Evolutionary conservation across 2,888 invertebrate genomes (phyloP).

Genomic region (Dascillus cervinus): DNA sequence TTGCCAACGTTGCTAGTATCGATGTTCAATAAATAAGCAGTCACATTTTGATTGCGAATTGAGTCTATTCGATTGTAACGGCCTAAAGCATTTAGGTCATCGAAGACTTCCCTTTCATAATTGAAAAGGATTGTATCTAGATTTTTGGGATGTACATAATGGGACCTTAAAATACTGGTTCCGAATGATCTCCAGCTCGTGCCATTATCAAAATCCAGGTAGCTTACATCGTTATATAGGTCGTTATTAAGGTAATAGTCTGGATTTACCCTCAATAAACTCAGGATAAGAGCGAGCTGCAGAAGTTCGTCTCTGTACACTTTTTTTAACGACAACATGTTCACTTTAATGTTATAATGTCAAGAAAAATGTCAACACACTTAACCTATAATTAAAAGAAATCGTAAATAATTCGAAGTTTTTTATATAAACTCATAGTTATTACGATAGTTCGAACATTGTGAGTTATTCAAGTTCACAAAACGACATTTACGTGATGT

Average conservation of each 20-base stretch:
- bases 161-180: slow-evolving; percentile 50
- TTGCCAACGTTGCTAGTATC: slow-evolving; percentile 26
- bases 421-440: too few relatives aligned
- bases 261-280: slow-evolving; percentile 70
- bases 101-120: slow-evolving; percentile 66
- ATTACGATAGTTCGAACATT: too few relatives aligned
- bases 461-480: too few relatives aligned
- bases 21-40: slow-evolving; percentile 57
- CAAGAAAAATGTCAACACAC: too few relatives aligned
- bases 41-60: slow-evolving; percentile 46
- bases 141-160: slow-evolving; percentile 63
- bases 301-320: slow-evolving; percentile 74
- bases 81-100: slow-evolving; percentile 64
- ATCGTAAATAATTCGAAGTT: too few relatives aligned
- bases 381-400: too few relatives aligned
- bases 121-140: slow-evolving; percentile 61
- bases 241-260: slow-evolving; percentile 58
- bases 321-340: slow-evolving; percentile 76
- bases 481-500: too few relatives aligned
- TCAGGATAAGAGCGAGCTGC: slow-evolving; percentile 71
- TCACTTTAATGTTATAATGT: too few relatives aligned
- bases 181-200: slow-evolving; percentile 60
- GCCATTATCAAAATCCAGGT: slow-evolving; percentile 55
- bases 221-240: slow-evolving; percentile 30
- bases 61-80: slow-evolving; percentile 49